Percentiles rank a stretch among this genome's conserved stretches.
Conservation (phyloP, 53 echinoderm and acorn worm genomes). For the Actinopyga echinites region DNA sequence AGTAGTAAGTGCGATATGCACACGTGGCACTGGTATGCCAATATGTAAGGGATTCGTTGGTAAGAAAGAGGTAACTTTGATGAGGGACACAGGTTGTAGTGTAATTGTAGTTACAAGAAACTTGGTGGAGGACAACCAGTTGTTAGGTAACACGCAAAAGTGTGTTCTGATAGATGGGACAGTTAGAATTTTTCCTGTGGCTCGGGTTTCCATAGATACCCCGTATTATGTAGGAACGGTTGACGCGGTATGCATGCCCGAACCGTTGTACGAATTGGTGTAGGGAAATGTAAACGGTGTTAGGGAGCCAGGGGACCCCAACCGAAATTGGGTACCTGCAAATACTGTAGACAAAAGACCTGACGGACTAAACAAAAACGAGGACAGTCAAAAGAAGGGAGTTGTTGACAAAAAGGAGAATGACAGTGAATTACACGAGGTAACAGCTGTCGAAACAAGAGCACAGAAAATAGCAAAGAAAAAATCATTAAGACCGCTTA, state of each 20-base stretch:
- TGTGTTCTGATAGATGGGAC: constrained; percentile 48
- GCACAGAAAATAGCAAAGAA: too few relatives aligned
- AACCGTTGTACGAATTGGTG: constrained; percentile 33
- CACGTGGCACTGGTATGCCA: not conserved
- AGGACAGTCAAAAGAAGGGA: not conserved
- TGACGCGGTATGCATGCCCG: constrained; percentile 35
- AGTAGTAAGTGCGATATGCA: constrained; percentile 25
- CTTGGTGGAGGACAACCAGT: constrained; percentile 1
- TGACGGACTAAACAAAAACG: too few relatives aligned
- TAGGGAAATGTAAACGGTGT: constrained; percentile 37
- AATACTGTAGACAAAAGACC: not conserved
- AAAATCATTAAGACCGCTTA: too few relatives aligned
- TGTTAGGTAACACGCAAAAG: not conserved
- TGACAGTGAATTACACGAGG: too few relatives aligned
- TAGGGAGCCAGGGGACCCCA: constrained; percentile 30
- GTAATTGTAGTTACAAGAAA: constrained; percentile 28
- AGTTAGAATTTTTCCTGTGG: constrained; percentile 28
- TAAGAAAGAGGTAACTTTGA: not conserved
- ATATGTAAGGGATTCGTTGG: constrained; percentile 5
- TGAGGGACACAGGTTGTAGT: constrained; percentile 51
- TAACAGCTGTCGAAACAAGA: too few relatives aligned
- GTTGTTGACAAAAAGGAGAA: too few relatives aligned
- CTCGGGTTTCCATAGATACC: constrained; percentile 27
- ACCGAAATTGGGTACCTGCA: not conserved
- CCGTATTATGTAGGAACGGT: constrained; percentile 41